Base-by-base conservation (phyloP, 2,888 invertebrate genomes). In the Eulithis prunata region DNA sequence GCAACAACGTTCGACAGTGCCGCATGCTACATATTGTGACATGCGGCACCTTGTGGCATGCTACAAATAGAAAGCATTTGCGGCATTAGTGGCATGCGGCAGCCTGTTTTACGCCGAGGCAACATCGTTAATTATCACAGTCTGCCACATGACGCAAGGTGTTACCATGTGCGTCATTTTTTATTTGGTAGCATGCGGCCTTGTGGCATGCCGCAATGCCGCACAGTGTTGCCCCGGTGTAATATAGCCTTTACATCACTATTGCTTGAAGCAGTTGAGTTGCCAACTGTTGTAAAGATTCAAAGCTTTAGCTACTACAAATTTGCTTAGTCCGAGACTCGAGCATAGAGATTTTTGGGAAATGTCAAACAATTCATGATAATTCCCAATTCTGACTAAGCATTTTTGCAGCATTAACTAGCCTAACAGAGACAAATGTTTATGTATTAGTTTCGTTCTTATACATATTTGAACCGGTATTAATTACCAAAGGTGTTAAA, bases 401-500 rank as follows among this genome's bases (percentile, higher is more conserved):
- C 41, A 41, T 8, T 2, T 8, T 41, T 41, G 41, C 41, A 41
- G 38, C 8, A 41, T 71, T 64, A 32, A 32, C 6, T 64, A 71
- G 78, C 70, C 77, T 83, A 76, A 77, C 72, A 76, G 85, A 85
- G 84, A 88, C 88, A 80, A 78, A 83, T 79, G 84, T 80, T 86
- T 80, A 80, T 82, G 81, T 82, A 82, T 82, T 81, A 77, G 85
- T 82, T 85, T 86, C 79, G 82, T 90, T 88, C 83, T 83, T 82
- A 32, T 41, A 41, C 41, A 77, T 83, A 81, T 82, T 73, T 84
- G 87, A 88, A 87, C 90, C 91, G 92, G 92, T 92, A 90, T 86
- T 82, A 83, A 87, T 90, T 90, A 91, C 92, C 92, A 92, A 92
- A 92, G 91, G 88, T 82, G 85, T 89, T 91, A 91, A 89, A 81